These are phyloP conservation scores for Formica selysi DNA, from an alignment of 1,140 invertebrate genomes.

Conservation along the genomic window DNA sequence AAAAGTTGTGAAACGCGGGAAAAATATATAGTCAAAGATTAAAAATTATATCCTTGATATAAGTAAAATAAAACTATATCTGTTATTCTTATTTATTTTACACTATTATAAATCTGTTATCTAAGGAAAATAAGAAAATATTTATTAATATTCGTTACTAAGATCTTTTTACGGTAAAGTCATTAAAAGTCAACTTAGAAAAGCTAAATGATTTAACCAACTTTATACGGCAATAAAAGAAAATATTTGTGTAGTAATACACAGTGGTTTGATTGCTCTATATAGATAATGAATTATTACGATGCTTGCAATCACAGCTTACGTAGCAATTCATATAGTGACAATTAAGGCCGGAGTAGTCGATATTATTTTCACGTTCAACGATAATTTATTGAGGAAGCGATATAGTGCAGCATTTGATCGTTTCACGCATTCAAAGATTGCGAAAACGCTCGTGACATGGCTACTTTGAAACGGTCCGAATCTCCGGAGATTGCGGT, in stretches of 20 bases:
- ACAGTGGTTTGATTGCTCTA: not conserved
- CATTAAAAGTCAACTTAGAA: not conserved
- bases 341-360: constrained; percentile 39
- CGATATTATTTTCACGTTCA: constrained; percentile 46
- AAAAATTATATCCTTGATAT: not conserved
- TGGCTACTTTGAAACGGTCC: constrained; percentile 22
- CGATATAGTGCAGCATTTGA: not conserved
- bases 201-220: not conserved
- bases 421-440: constrained; percentile 9
- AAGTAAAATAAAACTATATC: not conserved
- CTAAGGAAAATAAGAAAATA: not conserved
- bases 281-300: constrained; percentile 33
- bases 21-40: constrained; percentile 3
- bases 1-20: not conserved
- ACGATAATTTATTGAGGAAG: constrained; percentile 60
- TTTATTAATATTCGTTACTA: not conserved
- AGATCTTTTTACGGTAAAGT: no score
- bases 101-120: constrained; percentile 13
- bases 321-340: constrained; percentile 28
- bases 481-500: constrained; percentile 54
- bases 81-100: constrained; percentile 11
- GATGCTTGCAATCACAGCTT: constrained; percentile 14
- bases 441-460: constrained; percentile 53
- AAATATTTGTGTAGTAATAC: constrained; percentile 28
- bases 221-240: not conserved